Evolutionary conservation across 2,888 invertebrate species (phyloP).

Genomic region (Ligdia adustata): DNA sequence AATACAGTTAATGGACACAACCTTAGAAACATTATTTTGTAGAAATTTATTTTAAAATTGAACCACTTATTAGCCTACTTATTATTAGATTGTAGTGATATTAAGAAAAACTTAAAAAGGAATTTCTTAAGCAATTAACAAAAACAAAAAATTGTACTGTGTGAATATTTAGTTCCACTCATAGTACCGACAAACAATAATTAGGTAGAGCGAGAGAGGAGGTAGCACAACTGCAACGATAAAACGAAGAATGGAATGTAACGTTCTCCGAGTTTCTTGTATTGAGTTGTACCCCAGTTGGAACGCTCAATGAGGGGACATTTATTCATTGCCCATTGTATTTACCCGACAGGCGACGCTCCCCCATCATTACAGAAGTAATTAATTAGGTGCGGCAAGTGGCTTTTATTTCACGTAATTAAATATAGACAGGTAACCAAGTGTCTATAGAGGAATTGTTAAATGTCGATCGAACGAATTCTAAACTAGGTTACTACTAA

Average conservation of each 20-base stretch:
- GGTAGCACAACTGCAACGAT: conserved; percentile 36
- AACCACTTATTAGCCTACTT: no score
- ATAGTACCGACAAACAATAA: conserved; percentile 1
- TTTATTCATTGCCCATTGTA: conserved; percentile 42
- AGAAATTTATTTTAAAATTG: no score
- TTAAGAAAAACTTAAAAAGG: no score
- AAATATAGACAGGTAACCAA: conserved; percentile 10
- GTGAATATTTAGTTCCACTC: not conserved
- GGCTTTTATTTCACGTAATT: conserved; percentile 25
- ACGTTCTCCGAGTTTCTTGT: conserved; percentile 27
- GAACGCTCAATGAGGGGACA: conserved; percentile 41
- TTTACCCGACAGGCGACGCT: conserved; percentile 41
- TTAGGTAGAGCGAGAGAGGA: conserved; percentile 1
- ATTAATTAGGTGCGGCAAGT: conserved; percentile 34
- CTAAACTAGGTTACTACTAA: not conserved
- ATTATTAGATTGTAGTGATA: no score
- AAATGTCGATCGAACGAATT: not conserved
- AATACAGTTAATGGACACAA: no score
- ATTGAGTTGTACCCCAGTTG: conserved; percentile 44
- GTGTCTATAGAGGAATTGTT: not conserved
- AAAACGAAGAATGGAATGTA: conserved; percentile 43
- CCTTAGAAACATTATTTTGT: no score
- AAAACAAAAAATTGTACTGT: no score
- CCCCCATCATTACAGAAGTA: conserved; percentile 27
- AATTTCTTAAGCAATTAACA: no score